Evolutionary conservation across 1,140 invertebrate genomes (phyloP), one percentile per base, ranked within the genome.

Genomic region (Lepidurus packardi): DNA sequence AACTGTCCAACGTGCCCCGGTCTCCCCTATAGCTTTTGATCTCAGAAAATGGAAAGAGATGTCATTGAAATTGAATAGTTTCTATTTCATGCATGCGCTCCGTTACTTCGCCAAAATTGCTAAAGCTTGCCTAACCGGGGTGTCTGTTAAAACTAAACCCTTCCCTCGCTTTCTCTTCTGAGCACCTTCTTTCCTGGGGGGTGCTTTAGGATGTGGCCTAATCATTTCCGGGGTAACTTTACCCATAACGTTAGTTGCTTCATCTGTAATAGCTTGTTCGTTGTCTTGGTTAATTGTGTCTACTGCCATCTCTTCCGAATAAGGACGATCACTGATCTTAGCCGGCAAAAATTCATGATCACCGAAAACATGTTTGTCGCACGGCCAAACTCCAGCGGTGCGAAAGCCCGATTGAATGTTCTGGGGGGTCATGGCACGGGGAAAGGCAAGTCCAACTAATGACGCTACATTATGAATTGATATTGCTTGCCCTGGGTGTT

Each of bases 281-380:
- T 11, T 24, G 9, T 9, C 4, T 24, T 9, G 9, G 9, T 74
- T 21, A 11, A 74, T 24, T 74, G 21, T 11, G 9, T 74, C 21
- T 21, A 11, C 9, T 25, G 1, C 1, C 1, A 25, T 25, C 25
- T 25, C 25, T 25, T 25, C 34, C 34, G 34, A 34, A 3, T 34
- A 34, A 34, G 34, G 34, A 34, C 83, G 79, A 79, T 86, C 83
- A 9, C 84, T 85, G 24, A 85, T 82, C 74, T 75, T 78, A 53
- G 82, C 76, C 42, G 84, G 81, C 24, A 81, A 13, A 83, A 84
- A 85, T 34, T 86, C 84, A 73, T 81, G 77, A n/a, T 84, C 83
- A 43, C 77, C 16, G 80, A 85, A 85, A 47, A 85, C 81, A 65
- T 84, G 74, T 44, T 78, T 34, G 81, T 85, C 83, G 16, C 83